Conservation (phyloP, 1,140 invertebrate genomes). For the Bombus polaris region DNA sequence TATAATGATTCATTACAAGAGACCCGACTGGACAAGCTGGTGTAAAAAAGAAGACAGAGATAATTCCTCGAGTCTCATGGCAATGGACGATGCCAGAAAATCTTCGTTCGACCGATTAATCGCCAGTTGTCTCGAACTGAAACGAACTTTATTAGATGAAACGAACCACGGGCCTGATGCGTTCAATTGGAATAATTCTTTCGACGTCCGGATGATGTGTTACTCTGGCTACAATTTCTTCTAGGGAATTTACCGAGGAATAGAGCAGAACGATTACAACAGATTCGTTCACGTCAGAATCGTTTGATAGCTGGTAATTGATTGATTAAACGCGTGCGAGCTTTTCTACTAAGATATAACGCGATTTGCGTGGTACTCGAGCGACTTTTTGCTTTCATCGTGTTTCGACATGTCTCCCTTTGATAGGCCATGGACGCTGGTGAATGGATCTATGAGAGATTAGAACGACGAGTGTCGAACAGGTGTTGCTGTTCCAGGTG, state of each 20-base stretch:
- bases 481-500: constrained; percentile 21
- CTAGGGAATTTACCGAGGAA: neutral
- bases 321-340: constrained; percentile 26
- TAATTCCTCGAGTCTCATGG: neutral
- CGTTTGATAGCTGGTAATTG: constrained; percentile 23
- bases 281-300: constrained; percentile 26
- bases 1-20: neutral
- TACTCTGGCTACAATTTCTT: constrained; percentile 10
- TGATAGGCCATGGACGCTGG: constrained; percentile 34
- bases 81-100: neutral
- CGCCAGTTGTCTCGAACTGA: neutral
- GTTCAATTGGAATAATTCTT: constrained; percentile 38
- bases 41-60: neutral
- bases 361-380: neutral
- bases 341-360: neutral
- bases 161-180: constrained; percentile 17
- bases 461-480: neutral
- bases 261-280: constrained; percentile 11
- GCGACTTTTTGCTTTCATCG: neutral
- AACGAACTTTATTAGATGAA: constrained; percentile 47
- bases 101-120: constrained; percentile 26
- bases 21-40: neutral
- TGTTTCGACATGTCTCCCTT: constrained; percentile 14
- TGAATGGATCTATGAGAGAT: constrained; percentile 4
- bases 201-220: constrained; percentile 23